phyloP scores from a whole-genome alignment of 2,797 vertebrate species.

The Neomorphus geoffroyi region DNA sequence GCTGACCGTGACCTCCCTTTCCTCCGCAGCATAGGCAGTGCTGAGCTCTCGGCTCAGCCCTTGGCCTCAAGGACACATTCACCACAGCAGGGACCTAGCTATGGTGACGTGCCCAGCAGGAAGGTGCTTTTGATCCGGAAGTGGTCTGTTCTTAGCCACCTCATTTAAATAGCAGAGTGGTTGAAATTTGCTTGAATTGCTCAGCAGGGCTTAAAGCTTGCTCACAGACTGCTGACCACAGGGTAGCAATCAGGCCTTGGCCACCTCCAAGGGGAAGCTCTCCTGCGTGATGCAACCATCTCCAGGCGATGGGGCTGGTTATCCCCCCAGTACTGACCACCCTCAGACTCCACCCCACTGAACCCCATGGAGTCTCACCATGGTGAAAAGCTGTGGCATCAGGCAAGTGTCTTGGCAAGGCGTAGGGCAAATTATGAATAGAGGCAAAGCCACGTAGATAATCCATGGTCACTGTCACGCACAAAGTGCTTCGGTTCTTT shows the following conservation, averaged over 20 bases:
- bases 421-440: fast-evolving
- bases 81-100: not conserved
- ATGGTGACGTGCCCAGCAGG: not conserved
- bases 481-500: not conserved
- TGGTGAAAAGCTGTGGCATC: fast-evolving
- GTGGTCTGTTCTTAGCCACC: not conserved
- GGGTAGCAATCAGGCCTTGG: no score
- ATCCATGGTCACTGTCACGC: not conserved
- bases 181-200: not conserved
- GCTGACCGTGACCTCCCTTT: fast-evolving
- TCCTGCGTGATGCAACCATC: not conserved
- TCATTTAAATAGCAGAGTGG: not conserved
- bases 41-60: not conserved
- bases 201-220: not conserved
- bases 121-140: not conserved
- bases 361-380: not conserved
- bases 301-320: not conserved
- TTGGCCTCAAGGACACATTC: not conserved
- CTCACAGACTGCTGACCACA: not conserved
- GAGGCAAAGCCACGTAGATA: not conserved
- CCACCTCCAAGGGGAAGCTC: not conserved
- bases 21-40: not conserved
- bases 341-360: not conserved
- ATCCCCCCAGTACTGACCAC: fast-evolving
- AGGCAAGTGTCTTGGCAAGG: not conserved